phyloP scores from a whole-genome alignment of 2,888 invertebrate genomes.

The Antheraea yamamai region DNA sequence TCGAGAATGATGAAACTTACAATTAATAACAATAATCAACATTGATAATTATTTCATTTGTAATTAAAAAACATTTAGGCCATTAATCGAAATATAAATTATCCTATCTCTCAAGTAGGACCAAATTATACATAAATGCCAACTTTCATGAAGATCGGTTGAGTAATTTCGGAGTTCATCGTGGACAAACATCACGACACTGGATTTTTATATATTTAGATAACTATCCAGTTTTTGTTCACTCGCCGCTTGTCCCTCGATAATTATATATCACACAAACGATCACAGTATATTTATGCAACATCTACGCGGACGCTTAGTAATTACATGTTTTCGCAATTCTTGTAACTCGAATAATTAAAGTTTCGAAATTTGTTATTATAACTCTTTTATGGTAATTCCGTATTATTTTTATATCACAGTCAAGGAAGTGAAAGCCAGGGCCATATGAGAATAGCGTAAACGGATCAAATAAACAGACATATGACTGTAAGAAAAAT shows the following conservation, averaged over 20 bases:
- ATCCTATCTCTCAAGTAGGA: too few species aligned
- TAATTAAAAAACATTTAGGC: too few species aligned
- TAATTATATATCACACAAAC: neutral
- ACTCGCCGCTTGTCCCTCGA: neutral
- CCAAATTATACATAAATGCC: too few species aligned
- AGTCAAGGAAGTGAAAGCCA: slow-evolving; percentile 5
- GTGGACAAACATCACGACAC: too few species aligned
- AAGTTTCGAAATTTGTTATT: neutral
- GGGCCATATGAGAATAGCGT: neutral
- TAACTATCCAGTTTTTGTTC: neutral
- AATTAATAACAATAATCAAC: too few species aligned
- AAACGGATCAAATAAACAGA: neutral
- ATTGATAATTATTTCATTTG: too few species aligned
- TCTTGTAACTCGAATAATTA: neutral
- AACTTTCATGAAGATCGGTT: too few species aligned
- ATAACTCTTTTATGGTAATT: neutral
- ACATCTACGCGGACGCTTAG: neutral
- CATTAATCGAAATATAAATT: too few species aligned
- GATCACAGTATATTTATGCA: neutral
- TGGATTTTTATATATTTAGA: too few species aligned
- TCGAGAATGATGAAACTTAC: too few species aligned
- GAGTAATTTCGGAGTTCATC: too few species aligned
- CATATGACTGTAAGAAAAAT: neutral
- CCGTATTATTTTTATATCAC: neutral
- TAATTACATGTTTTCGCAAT: slow-evolving; percentile 2